Conservation (phyloP, 2,113 vertebrate genomes). For the Rattus norvegicus region GRCr8 NC_086026.1:121224001-121224500, state of each 20-base stretch:
- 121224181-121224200: not conserved
- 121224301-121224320: not conserved
- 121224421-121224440: not conserved
- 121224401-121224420: not conserved
- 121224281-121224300: not conserved
- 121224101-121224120: not conserved
- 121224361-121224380: not conserved
- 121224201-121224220: not conserved
- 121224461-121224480: not conserved
- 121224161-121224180: not conserved
- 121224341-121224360: not conserved
- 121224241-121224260: not conserved
- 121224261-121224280: not conserved
- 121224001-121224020: not conserved
- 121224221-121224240: not conserved
- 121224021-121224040: not conserved
- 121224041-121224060: not conserved
- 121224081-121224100: not conserved
- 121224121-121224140: not conserved
- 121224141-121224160: not conserved
- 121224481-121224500: not conserved
- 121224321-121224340: not conserved
- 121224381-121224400: not conserved
- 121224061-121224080: not conserved
- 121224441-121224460: too few species aligned